These are phyloP conservation scores for Caenorhabditis zanzibari DNA, from an alignment of 2,888 invertebrate species.

Conservation along the genomic window DNA sequence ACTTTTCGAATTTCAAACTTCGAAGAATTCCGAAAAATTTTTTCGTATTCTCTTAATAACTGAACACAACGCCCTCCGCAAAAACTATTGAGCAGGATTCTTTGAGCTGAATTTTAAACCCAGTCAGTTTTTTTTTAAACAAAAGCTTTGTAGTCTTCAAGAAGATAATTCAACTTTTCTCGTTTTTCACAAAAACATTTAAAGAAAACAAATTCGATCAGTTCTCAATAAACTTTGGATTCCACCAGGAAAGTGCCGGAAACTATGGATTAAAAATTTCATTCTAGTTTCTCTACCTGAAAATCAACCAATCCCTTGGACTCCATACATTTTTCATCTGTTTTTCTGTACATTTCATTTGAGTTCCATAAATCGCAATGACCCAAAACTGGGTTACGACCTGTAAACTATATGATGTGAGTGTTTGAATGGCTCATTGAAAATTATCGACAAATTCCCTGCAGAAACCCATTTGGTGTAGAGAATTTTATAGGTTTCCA, in stretches of 20 bases:
- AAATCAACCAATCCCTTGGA: constrained; percentile 13
- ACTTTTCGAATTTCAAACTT: too few species aligned
- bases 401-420: background rate
- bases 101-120: constrained; percentile 2
- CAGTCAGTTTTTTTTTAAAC: background rate
- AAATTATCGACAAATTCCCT: background rate
- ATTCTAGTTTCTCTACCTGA: background rate
- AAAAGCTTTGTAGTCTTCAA: constrained; percentile 9
- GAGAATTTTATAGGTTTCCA: background rate
- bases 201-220: background rate
- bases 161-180: background rate
- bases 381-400: constrained; percentile 11
- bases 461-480: background rate
- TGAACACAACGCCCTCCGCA: background rate
- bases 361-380: constrained; percentile 31
- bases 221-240: too few species aligned
- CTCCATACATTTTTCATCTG: background rate
- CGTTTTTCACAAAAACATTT: constrained; percentile 3
- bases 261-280: background rate
- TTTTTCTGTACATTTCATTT: constrained; percentile 2
- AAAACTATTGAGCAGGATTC: background rate
- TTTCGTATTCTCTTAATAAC: background rate
- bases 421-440: background rate
- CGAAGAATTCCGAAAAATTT: too few species aligned
- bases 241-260: constrained; percentile 18